Evolutionary conservation across 2,113 vertebrate species (phyloP), one percentile per base, ranked within the genome.

Genomic region (Megaleporinus macrocephalus): DNA sequence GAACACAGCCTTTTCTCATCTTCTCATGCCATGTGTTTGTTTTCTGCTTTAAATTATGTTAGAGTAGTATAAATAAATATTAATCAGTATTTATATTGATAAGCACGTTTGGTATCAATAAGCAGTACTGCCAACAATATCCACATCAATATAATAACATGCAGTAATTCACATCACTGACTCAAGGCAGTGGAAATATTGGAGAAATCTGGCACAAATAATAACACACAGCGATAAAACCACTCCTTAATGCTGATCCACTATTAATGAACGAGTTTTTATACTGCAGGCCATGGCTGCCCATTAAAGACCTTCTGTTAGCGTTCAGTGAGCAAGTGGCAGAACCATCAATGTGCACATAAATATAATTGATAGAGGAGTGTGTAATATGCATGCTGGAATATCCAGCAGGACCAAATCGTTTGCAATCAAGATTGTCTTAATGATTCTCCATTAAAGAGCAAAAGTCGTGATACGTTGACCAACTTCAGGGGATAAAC

Each of bases 321-420:
- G 57, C 9, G 10, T 61, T 61, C 57, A 26, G n/a, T 61, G 57
- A 61, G 57, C 24, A 61, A 61, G n/a, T 26, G 24, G 57, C 57
- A 61, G 57, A 61, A 26, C n/a, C 57, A 61, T 61, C 57, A 26
- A 61, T 61, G 57, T 24, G 57, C n/a, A 61, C 57, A 61, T 61
- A 61, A 61, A 61, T 61, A 61, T 61, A 61, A 61, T 61, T 61
- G 57, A 61, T 61, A 26, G 57, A 61, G 11, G 57, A 24, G 24
- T 57, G 53, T n/a, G 53, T 24, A 24, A 59, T 59, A 24, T 61
- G 57, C 57, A 61, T 26, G n/a, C 57, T 26, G 57, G 1, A 61
- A 61, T 26, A 61, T 61, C 24, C n/a, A 26, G 9, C 6, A 5
- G 11, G 22, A 13, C 13, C 10, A 57, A 57, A 57, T 61, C 57